Conservation (phyloP, 2,113 vertebrate genomes). For the Gymnobelideus leadbeateri region DNA sequence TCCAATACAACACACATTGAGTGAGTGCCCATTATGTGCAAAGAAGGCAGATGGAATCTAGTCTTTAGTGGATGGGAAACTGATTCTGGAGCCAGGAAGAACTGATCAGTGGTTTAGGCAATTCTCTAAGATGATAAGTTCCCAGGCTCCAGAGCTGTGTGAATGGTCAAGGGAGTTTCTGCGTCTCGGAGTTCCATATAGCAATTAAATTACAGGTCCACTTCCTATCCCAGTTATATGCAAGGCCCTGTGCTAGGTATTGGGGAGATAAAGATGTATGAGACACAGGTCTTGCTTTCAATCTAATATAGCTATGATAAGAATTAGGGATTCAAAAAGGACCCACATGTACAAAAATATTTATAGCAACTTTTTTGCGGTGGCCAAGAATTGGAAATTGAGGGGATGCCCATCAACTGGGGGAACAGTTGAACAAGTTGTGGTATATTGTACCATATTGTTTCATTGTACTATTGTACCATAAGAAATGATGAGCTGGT, state of each 20-base stretch:
- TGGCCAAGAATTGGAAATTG: too few species aligned
- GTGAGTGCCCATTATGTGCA: neutral
- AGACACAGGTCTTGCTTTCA: neutral
- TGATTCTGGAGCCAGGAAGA: neutral
- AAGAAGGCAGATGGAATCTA: neutral
- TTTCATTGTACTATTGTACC: too few species aligned
- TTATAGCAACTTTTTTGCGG: too few species aligned
- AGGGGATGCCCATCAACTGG: too few species aligned
- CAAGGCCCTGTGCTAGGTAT: neutral
- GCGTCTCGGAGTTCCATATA: neutral
- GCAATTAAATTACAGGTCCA: neutral
- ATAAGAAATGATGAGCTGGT: too few species aligned
- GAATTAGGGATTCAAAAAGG: neutral
- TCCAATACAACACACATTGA: neutral
- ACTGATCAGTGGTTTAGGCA: neutral
- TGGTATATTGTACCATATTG: too few species aligned
- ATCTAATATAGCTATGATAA: neutral
- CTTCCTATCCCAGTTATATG: neutral
- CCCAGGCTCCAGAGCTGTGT: neutral
- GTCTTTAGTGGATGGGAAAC: neutral
- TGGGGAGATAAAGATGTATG: neutral
- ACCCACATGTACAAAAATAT: too few species aligned
- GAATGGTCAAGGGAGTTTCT: neutral
- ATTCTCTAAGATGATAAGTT: neutral
- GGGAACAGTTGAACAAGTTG: too few species aligned